phyloP scores from a whole-genome alignment of 1,140 invertebrate species.

The Anastatus disparis region DNA sequence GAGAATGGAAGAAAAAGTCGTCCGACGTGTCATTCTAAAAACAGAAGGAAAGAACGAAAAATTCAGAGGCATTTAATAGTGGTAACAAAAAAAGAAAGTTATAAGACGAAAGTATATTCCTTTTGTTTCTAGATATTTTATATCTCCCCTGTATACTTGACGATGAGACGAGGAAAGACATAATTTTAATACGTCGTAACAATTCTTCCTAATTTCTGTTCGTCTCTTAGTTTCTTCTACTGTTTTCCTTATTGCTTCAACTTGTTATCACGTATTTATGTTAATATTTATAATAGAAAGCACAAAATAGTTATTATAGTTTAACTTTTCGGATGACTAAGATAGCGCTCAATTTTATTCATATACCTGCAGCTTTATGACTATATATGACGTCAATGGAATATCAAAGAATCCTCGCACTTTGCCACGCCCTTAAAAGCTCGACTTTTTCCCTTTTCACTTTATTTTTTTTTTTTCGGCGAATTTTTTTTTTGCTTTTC shows the following conservation, averaged over 20 bases:
- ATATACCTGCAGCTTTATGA: background rate
- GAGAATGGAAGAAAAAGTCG: background rate
- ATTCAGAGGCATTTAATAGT: background rate
- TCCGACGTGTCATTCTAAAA: background rate
- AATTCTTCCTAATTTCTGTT: background rate
- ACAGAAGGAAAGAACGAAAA: background rate
- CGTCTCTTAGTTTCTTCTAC: background rate
- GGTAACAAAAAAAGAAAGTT: constrained; percentile 5
- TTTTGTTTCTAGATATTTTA: constrained; percentile 33
- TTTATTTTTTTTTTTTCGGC: no score
- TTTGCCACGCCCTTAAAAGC: background rate
- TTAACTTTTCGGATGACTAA: background rate
- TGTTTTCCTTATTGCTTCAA: background rate
- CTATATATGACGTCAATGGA: background rate
- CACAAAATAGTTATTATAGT: background rate
- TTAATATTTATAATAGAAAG: background rate
- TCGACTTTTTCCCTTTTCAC: background rate
- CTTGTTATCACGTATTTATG: background rate
- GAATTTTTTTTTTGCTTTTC: no score
- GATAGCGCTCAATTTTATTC: background rate
- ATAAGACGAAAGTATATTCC: background rate
- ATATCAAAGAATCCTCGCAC: constrained; percentile 17
- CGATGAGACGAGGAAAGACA: background rate
- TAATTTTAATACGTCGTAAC: constrained; percentile 32
- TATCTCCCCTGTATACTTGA: background rate